Base-by-base conservation (phyloP, 1,140 invertebrate species). In the Phymorhynchus buccinoides region DNA sequence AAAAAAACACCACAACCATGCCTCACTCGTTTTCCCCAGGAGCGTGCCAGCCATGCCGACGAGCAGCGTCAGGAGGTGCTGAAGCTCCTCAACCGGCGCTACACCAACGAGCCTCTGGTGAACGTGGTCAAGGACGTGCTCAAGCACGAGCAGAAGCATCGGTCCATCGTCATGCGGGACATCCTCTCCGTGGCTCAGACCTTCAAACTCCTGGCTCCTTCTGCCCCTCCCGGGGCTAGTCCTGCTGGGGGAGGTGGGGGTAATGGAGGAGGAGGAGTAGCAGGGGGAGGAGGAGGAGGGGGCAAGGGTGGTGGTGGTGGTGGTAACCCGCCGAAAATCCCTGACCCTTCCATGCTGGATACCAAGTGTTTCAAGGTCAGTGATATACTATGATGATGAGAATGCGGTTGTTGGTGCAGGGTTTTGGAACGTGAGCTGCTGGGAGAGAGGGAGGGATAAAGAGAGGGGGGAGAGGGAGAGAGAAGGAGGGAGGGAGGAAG, bases 141-240 rank as follows among this genome's bases (percentile, higher is more conserved):
- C 37, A 56, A 66, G 35, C 81, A 83, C 81, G 81, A 83, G 81
- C 81, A 83, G 81, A 68, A 71, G 22, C 81, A 83, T 39, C 81
- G 81, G 62, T 71, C 62, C 62, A 32, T 83, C 18, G 81, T 83
- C 62, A 83, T 83, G 81, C 56, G 62, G 3, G 81, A 83, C 56
- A 71, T 83, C 66, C 56, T 83, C 3, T n/a, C 18, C 37, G 62
- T 83, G 62, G 27, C 35, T 22, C 39, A 83, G 22, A 73, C 41
- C 35, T 27, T 83, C 62, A 83, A 73, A n/a, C 81, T 44, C 22
- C 9, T 37, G 22, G 56, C 32, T 4, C 6, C 81, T 1, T 18
- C 16, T 62, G 3, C 62, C 48, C 3, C n/a, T n/a, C n/a, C n/a
- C n/a, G n/a, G n/a, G n/a, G n/a, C n/a, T n/a, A n/a, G n/a, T n/a